phyloP scores from a whole-genome alignment of 2,113 vertebrate genomes.

The Stegostoma tigrinum region DNA sequence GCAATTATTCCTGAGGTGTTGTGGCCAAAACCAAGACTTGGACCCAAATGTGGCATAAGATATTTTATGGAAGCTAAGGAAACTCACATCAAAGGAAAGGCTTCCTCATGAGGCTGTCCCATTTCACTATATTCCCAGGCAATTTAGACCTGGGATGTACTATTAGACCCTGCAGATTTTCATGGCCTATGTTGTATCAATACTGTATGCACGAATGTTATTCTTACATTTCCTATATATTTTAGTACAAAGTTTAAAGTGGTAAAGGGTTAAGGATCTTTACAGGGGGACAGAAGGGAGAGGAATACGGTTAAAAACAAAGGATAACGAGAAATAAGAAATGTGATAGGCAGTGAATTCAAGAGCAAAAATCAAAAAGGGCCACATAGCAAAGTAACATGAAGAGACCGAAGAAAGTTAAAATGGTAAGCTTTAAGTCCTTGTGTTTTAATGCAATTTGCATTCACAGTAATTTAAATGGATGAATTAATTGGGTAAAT shows the following conservation, averaged over 20 bases:
- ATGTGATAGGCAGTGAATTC: no score
- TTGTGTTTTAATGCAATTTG: no score
- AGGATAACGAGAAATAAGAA: no score
- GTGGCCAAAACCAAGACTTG: neutral
- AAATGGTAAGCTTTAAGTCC: no score
- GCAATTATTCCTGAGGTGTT: neutral
- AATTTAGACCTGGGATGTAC: neutral
- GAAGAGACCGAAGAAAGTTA: no score
- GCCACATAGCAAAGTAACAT: no score
- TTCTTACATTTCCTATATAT: neutral
- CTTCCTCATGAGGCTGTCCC: neutral
- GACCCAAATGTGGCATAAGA: neutral
- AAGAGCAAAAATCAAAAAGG: no score
- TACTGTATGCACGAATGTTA: neutral
- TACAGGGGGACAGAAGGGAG: no score
- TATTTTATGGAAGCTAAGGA: neutral
- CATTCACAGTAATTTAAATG: no score
- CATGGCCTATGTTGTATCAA: neutral
- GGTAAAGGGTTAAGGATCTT: no score
- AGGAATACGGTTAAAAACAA: no score
- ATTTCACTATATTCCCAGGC: neutral
- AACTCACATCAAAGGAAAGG: neutral
- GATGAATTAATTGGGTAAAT: no score
- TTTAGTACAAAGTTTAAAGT: neutral
- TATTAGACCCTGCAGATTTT: neutral